phyloP scores from a whole-genome alignment of 2,888 invertebrate genomes.

The Rhamnusium bicolor region DNA sequence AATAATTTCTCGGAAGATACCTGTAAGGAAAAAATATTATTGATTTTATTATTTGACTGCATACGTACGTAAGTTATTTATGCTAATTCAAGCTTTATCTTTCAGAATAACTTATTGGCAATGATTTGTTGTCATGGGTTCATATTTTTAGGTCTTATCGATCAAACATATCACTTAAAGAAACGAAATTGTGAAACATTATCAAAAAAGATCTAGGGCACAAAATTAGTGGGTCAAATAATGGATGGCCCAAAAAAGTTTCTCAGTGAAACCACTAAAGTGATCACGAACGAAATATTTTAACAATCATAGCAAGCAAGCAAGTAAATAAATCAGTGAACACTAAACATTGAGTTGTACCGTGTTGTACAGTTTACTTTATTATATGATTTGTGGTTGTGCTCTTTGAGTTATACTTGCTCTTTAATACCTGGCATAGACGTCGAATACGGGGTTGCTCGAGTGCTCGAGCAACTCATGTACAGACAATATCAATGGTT shows the following conservation, averaged over 20 bases:
- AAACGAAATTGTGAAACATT: constrained; percentile 16
- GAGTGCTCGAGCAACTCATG: too few species aligned
- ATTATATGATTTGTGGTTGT: background rate
- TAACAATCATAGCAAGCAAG: background rate
- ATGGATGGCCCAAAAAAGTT: background rate
- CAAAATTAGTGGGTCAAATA: constrained; percentile 19
- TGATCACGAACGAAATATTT: too few species aligned
- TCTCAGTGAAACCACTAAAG: background rate
- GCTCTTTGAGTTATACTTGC: too few species aligned
- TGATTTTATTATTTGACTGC: background rate
- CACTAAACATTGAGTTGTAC: background rate
- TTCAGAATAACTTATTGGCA: constrained; percentile 6
- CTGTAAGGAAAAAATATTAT: too few species aligned
- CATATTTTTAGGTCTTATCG: constrained; percentile 23
- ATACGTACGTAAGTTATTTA: background rate
- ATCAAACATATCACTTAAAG: constrained; percentile 16
- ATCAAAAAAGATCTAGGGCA: constrained; percentile 17
- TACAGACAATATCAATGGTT: too few species aligned
- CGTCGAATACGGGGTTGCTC: too few species aligned
- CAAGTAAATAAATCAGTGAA: background rate
- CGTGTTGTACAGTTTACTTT: background rate
- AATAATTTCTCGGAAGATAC: too few species aligned
- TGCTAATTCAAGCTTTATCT: background rate
- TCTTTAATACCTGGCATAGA: too few species aligned
- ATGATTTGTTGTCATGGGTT: background rate